Evolutionary conservation across 2,113 vertebrate species (phyloP).

Genomic region (Sardina pilchardus): DNA sequence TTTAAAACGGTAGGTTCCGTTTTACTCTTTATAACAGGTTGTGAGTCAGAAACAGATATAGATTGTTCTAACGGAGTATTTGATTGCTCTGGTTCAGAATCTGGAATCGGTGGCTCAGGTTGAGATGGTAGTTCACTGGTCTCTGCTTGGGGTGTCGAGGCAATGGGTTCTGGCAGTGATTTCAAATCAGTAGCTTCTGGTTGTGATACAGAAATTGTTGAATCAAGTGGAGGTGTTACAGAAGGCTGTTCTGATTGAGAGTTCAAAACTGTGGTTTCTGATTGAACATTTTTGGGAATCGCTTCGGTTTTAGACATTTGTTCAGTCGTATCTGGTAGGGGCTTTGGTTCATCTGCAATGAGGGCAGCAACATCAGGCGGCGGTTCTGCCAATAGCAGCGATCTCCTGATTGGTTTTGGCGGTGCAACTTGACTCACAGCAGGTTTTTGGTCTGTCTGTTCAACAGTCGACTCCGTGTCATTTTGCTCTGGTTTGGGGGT

Average conservation of each 20-base stretch:
- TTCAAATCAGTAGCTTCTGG: neutral
- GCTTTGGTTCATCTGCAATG: conserved; percentile 31
- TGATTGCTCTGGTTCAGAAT: neutral
- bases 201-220: neutral
- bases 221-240: neutral
- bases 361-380: conserved; percentile 34
- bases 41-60: neutral
- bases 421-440: conserved; percentile 62
- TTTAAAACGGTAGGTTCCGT: neutral
- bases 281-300: neutral
- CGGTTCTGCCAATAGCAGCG: conserved; percentile 60
- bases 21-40: neutral
- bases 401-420: conserved; percentile 84
- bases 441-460: conserved; percentile 37
- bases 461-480: conserved; percentile 28
- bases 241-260: neutral
- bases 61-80: neutral
- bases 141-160: neutral
- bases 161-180: neutral
- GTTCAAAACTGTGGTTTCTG: neutral
- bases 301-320: neutral
- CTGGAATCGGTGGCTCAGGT: neutral
- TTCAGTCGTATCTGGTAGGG: neutral
- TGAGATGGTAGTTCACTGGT: too few species aligned
- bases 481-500: conserved; percentile 14